These are phyloP conservation scores for Asteroscopus sphinx DNA, from an alignment of 2,888 invertebrate species.

Conservation along the genomic window DNA sequence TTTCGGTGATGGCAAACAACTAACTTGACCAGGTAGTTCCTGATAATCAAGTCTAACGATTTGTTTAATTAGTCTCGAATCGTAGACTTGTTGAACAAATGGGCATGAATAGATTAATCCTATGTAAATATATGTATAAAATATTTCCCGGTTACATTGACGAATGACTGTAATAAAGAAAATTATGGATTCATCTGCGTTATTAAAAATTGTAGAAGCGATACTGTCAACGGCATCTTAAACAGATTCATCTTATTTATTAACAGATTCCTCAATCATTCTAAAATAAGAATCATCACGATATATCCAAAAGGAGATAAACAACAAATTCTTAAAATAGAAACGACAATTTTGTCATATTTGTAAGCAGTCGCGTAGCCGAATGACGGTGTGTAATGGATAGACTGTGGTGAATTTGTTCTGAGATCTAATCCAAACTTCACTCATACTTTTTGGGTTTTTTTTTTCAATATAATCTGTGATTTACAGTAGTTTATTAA, in stretches of 20 bases:
- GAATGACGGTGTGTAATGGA: too few relatives aligned
- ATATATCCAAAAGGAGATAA: too few relatives aligned
- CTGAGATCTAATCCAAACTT: too few relatives aligned
- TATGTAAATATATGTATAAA: constrained; percentile 25
- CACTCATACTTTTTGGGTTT: too few relatives aligned
- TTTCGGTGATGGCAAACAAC: constrained; percentile 2
- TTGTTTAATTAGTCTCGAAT: constrained; percentile 10
- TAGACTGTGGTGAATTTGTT: too few relatives aligned
- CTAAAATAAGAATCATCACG: too few relatives aligned
- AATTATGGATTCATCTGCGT: constrained; percentile 19
- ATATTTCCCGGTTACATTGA: constrained; percentile 33
- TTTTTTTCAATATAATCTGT: too few relatives aligned
- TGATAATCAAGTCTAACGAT: constrained; percentile 16
- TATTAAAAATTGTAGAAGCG: constrained; percentile 7
- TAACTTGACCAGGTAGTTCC: constrained; percentile 10
- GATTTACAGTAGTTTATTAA: too few relatives aligned
- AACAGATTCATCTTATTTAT: constrained; percentile 6
- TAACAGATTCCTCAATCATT: too few relatives aligned
- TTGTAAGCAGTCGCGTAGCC: too few relatives aligned
- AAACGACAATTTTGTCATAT: too few relatives aligned
- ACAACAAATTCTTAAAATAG: too few relatives aligned
- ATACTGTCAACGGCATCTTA: background rate
- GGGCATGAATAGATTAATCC: constrained; percentile 14
- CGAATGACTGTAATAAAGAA: constrained; percentile 23
- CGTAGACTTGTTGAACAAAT: constrained; percentile 3